Percentiles rank a stretch among this genome's conserved stretches.
Evolutionary conservation across 2,888 invertebrate genomes (phyloP).

Genomic region (Lysandra bellargus): DNA sequence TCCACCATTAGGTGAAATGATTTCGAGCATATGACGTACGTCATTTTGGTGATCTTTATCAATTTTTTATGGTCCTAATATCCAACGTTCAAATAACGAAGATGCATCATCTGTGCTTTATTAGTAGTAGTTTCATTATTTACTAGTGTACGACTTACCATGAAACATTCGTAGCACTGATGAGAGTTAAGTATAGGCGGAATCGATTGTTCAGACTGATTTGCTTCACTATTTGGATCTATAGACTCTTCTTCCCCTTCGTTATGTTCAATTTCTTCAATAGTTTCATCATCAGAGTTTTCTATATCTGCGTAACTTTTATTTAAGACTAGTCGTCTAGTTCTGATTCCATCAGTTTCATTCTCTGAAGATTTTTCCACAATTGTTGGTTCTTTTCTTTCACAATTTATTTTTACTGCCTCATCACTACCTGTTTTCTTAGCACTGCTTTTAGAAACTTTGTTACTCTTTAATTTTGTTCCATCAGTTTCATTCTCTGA

Average conservation of each 20-base stretch:
- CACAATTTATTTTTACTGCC: background rate
- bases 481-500: background rate
- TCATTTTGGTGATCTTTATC: background rate
- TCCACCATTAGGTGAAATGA: too few relatives aligned
- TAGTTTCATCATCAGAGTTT: background rate
- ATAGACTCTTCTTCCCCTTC: constrained; percentile 22
- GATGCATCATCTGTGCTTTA: too few relatives aligned
- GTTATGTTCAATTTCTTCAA: constrained; percentile 34
- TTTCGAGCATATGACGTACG: background rate
- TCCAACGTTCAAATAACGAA: background rate
- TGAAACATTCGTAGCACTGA: constrained; percentile 68
- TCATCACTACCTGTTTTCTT: background rate
- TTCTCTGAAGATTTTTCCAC: background rate
- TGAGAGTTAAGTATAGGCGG: constrained; percentile 54
- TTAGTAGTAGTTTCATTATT: background rate
- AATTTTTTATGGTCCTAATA: too few relatives aligned
- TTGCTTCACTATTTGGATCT: constrained; percentile 30
- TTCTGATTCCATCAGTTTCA: background rate
- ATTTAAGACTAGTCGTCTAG: background rate
- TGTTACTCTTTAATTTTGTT: background rate
- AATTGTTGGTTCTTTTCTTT: background rate
- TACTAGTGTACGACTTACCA: constrained; percentile 48
- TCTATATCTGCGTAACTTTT: constrained; percentile 9
- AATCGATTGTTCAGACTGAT: constrained; percentile 36
- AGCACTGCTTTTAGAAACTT: background rate